Evolutionary conservation across 2,113 vertebrate genomes (phyloP), one percentile per base, ranked within the genome.

Genomic region (Oryzias celebensis): DNA sequence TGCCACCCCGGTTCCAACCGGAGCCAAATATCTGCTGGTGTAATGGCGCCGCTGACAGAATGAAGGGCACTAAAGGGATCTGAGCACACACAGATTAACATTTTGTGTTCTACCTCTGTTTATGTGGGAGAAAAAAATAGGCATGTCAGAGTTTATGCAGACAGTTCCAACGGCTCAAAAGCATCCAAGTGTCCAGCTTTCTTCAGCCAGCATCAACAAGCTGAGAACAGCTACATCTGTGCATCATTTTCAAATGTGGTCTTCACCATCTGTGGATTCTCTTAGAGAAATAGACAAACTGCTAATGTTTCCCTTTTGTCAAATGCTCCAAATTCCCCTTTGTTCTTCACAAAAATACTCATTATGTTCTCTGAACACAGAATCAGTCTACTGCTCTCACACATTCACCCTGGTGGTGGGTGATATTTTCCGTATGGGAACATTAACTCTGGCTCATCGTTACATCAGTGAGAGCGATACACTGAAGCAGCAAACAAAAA

Each of bases 391-490:
- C 57, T 20, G 43, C 20, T 31, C 58, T 61, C 58, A 75, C 73
- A 51, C 69, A 67, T 68, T 72, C 69, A 82, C 57, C 78, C 68
- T 76, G 2, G 15, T 55, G 42, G 41, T 80, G 74, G 69, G 73
- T 78, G 77, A 71, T 58, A 68, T 76, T 86, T 89, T 86, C 78
- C 78, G 47, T 65, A 54, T 20, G 44, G 77, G 73, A 81, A 77
- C 73, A 36, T 71, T 14, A 66, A 62, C 58, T 52, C 54, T 76
- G 64, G 75, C 71, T 73, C 67, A 73, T 71, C 65, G 76, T 73
- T 56, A 52, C 48, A 46, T 52, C 70, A 65, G 74, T 76, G 50
- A 72, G 44, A 57, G 44, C 49, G 57, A 81, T 12, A 5, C 26
- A 5, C 26, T 28, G 7, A 28, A 36, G 36, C 36, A 36, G 36